Percentiles rank a stretch among this genome's conserved stretches.
These are phyloP conservation scores for Ips nitidus DNA, from an alignment of 1,140 invertebrate species.

Conservation along the genomic window DNA sequence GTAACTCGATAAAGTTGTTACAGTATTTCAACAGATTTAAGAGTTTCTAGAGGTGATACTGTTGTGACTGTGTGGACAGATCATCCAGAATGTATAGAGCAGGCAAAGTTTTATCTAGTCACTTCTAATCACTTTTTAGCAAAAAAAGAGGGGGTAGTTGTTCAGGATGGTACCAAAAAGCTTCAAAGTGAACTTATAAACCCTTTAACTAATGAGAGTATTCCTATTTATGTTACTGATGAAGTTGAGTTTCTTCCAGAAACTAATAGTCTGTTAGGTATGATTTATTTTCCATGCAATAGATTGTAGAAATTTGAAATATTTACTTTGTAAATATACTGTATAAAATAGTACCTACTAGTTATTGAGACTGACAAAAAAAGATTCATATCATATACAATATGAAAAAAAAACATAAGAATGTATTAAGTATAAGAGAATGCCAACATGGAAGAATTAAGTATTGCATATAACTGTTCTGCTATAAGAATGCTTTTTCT, in stretches of 20 bases:
- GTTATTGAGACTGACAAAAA: too few species aligned
- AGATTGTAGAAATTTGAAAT: background rate
- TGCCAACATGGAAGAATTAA: too few species aligned
- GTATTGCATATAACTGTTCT: too few species aligned
- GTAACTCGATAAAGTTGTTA: background rate
- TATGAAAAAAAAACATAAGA: too few species aligned
- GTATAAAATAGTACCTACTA: too few species aligned
- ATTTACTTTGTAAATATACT: background rate
- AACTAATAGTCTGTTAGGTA: constrained; percentile 70
- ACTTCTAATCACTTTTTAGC: constrained; percentile 57
- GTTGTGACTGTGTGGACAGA: constrained; percentile 73
- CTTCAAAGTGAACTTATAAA: constrained; percentile 65
- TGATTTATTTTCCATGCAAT: constrained; percentile 39
- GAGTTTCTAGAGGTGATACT: too few species aligned
- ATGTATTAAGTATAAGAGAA: too few species aligned
- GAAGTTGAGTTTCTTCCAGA: constrained; percentile 60
- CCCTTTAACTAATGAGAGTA: constrained; percentile 68
- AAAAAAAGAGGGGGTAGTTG: constrained; percentile 46
- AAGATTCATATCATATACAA: too few species aligned
- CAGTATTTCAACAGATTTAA: too few species aligned
- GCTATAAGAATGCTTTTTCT: too few species aligned
- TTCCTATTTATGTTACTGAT: constrained; percentile 75
- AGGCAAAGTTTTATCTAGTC: constrained; percentile 67
- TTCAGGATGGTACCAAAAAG: constrained; percentile 42
- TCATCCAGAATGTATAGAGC: constrained; percentile 72